phyloP scores from a whole-genome alignment of 2,888 invertebrate genomes.

The Idaea straminata region DNA sequence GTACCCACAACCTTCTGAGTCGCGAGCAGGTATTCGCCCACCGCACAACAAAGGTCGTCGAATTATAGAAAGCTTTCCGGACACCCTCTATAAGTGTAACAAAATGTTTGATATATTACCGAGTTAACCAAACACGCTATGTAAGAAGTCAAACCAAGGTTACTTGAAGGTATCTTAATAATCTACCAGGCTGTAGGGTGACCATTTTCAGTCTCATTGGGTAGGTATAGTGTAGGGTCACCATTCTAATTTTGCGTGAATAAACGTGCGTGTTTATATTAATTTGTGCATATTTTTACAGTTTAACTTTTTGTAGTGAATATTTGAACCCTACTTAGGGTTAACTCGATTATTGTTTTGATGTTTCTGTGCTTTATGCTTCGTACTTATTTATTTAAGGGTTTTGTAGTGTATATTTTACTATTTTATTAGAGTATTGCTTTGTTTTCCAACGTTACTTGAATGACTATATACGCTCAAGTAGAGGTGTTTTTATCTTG shows the following conservation, averaged over 20 bases:
- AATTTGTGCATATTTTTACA: constrained; percentile 57
- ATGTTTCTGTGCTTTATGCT: neutral
- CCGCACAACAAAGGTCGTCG: neutral
- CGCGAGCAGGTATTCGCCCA: too few species aligned
- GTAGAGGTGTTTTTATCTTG: too few species aligned
- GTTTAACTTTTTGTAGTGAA: constrained; percentile 17
- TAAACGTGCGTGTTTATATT: constrained; percentile 47
- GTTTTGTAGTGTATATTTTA: neutral
- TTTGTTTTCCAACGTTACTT: too few species aligned
- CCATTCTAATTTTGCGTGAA: constrained; percentile 38
- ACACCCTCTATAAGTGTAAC: constrained; percentile 28
- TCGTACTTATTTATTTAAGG: neutral
- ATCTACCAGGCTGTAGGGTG: constrained; percentile 21
- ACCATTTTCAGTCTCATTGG: constrained; percentile 5
- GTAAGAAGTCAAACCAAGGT: constrained; percentile 20
- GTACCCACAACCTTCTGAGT: too few species aligned
- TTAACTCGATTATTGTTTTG: neutral
- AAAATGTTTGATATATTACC: constrained; percentile 65
- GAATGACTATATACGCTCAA: too few species aligned
- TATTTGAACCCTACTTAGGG: constrained; percentile 1
- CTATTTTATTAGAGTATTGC: too few species aligned
- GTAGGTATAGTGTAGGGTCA: neutral
- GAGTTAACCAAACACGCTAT: neutral
- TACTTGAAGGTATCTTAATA: constrained; percentile 20
- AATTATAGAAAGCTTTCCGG: neutral